Conservation (phyloP, 2,797 vertebrate genomes). For the Lophura swinhoii region DNA sequence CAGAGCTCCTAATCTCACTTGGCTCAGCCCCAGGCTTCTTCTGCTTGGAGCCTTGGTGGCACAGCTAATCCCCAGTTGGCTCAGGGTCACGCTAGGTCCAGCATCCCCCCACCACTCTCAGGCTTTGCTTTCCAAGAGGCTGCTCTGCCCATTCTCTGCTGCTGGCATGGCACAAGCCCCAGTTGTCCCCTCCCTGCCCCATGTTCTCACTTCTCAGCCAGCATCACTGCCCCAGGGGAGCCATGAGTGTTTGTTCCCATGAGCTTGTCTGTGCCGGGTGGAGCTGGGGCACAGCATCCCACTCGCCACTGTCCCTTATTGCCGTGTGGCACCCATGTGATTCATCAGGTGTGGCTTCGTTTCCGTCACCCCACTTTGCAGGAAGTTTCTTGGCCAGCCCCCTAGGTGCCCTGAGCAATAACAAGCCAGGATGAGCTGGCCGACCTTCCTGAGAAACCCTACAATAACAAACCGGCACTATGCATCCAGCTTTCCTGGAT, state of each 20-base stretch:
- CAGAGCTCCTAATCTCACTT: constrained; percentile 60
- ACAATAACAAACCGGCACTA: constrained; percentile 43
- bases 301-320: constrained; percentile 48
- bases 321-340: constrained; percentile 54
- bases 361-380: constrained; percentile 66
- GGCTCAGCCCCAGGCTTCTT: constrained; percentile 44
- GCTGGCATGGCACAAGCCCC: not conserved
- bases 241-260: not conserved
- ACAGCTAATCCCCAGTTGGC: not conserved
- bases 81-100: not conserved
- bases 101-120: not conserved
- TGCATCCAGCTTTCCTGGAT: constrained; percentile 63
- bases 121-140: not conserved
- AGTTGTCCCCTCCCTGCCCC: not conserved
- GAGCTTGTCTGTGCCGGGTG: not conserved
- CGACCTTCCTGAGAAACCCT: constrained; percentile 50
- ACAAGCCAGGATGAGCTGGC: constrained; percentile 53
- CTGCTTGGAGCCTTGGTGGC: constrained; percentile 12
- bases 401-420: constrained; percentile 28
- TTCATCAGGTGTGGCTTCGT: constrained; percentile 72
- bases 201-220: not conserved
- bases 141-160: not conserved
- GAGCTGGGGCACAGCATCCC: constrained; percentile 25
- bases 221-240: not conserved
- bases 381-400: constrained; percentile 64